Evolutionary conservation across 2,888 invertebrate species (phyloP).

Genomic region (Bellardia pandia): DNA sequence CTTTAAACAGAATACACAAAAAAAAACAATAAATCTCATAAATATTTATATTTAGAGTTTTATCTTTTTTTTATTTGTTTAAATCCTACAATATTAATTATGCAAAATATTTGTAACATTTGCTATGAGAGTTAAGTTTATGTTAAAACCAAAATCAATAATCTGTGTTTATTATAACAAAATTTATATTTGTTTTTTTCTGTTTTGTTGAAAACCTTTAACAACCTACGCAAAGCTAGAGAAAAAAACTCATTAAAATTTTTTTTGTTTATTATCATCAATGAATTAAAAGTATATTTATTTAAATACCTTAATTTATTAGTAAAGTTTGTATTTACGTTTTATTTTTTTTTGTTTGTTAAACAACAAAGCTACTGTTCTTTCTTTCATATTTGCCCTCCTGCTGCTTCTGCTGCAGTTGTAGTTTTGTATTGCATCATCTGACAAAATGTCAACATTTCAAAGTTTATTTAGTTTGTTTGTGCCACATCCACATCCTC

Average conservation of each 20-base stretch:
- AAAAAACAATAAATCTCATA: slow-evolving; percentile 53
- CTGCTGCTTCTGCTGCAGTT: not conserved
- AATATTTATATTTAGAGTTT: slow-evolving; percentile 50
- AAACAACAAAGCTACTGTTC: not conserved
- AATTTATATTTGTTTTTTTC: not conserved
- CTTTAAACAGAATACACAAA: slow-evolving; percentile 1
- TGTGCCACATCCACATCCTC: slow-evolving; percentile 47
- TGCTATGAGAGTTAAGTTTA: not conserved
- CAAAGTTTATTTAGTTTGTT: slow-evolving; percentile 36
- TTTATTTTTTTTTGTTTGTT: not conserved
- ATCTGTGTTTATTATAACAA: slow-evolving; percentile 12
- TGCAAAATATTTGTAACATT: slow-evolving; percentile 64
- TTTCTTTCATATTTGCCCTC: not conserved
- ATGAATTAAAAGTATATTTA: slow-evolving; percentile 55
- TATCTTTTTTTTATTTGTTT: slow-evolving; percentile 37
- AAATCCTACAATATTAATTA: slow-evolving; percentile 62
- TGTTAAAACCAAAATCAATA: slow-evolving; percentile 29
- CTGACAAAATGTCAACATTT: slow-evolving; percentile 70
- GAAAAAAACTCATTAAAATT: slow-evolving; percentile 28
- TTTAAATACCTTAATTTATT: slow-evolving; percentile 64
- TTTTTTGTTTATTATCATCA: slow-evolving; percentile 15
- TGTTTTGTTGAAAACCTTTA: not conserved
- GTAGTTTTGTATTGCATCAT: slow-evolving; percentile 50
- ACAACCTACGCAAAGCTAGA: slow-evolving; percentile 37
- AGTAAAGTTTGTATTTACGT: slow-evolving; percentile 11